phyloP scores from a whole-genome alignment of 2,113 vertebrate species.

The Zosterops lateralis region DNA sequence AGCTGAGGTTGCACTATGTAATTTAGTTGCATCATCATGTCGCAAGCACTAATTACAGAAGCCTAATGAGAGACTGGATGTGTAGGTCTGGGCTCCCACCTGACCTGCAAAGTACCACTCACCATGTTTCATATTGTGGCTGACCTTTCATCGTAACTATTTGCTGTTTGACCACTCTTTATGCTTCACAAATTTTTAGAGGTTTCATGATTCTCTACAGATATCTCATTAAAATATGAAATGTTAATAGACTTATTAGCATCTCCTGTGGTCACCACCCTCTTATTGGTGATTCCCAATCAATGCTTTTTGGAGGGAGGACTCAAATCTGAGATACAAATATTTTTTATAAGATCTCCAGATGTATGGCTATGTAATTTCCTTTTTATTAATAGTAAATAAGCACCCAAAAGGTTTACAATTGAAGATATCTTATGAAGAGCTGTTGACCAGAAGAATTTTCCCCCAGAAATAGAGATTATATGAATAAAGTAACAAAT shows the following conservation, averaged over 20 bases:
- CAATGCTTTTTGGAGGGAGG: neutral
- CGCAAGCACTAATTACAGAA: neutral
- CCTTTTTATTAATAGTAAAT: neutral
- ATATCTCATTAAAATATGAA: neutral
- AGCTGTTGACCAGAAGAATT: neutral
- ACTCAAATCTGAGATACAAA: neutral
- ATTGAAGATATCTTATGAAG: neutral
- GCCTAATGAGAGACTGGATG: neutral
- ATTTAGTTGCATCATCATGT: neutral
- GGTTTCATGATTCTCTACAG: neutral
- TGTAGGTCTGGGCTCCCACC: neutral
- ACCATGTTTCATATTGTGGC: neutral
- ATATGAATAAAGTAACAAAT: neutral
- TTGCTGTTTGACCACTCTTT: neutral
- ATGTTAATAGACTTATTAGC: neutral
- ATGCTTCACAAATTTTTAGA: neutral
- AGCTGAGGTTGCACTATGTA: neutral
- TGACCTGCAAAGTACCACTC: neutral
- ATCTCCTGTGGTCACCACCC: neutral
- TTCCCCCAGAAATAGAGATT: neutral
- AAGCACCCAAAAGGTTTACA: neutral
- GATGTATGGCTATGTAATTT: neutral
- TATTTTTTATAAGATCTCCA: neutral
- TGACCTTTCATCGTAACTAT: neutral
- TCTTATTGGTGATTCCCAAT: neutral